Conservation (phyloP, 2,113 vertebrate species). For the Panurus biarmicus region DNA sequence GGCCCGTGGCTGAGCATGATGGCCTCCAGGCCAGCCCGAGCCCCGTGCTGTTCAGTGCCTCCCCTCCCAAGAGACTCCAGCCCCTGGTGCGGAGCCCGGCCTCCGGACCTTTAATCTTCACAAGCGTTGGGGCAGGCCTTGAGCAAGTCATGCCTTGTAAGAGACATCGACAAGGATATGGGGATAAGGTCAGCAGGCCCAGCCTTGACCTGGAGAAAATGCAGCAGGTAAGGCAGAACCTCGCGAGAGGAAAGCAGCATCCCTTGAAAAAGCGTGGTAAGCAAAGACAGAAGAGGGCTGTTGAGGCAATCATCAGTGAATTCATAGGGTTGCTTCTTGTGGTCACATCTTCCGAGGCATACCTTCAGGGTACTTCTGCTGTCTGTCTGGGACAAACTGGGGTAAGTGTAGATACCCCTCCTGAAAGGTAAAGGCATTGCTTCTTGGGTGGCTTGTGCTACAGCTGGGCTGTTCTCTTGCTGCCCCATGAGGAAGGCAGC, state of each 20-base stretch:
- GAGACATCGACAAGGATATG: slow-evolving; percentile 76
- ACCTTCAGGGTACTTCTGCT: neutral
- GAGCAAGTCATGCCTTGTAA: slow-evolving; percentile 85
- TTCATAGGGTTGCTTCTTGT: neutral
- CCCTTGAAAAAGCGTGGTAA: neutral
- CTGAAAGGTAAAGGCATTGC: neutral
- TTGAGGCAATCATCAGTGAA: neutral
- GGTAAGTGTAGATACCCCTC: neutral
- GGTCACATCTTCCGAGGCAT: neutral
- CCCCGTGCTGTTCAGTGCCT: slow-evolving; percentile 86
- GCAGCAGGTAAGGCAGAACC: slow-evolving; percentile 81
- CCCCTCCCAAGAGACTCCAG: slow-evolving; percentile 83
- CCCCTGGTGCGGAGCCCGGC: slow-evolving; percentile 70
- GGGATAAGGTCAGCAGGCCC: slow-evolving; percentile 78
- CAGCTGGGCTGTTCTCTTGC: neutral
- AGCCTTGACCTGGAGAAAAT: slow-evolving; percentile 92
- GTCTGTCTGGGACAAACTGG: neutral
- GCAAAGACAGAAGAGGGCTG: neutral
- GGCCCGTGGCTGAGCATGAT: slow-evolving; percentile 29
- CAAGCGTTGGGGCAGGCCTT: slow-evolving; percentile 63
- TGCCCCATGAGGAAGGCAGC: neutral
- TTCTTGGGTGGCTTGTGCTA: neutral
- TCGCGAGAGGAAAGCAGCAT: neutral
- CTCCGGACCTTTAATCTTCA: slow-evolving; percentile 77
- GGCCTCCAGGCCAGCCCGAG: slow-evolving; percentile 71